These are phyloP conservation scores for Tethya wilhelma DNA, from an alignment of 37 sponge, comb jelly and placozoan genomes.

Conservation along the genomic window DNA sequence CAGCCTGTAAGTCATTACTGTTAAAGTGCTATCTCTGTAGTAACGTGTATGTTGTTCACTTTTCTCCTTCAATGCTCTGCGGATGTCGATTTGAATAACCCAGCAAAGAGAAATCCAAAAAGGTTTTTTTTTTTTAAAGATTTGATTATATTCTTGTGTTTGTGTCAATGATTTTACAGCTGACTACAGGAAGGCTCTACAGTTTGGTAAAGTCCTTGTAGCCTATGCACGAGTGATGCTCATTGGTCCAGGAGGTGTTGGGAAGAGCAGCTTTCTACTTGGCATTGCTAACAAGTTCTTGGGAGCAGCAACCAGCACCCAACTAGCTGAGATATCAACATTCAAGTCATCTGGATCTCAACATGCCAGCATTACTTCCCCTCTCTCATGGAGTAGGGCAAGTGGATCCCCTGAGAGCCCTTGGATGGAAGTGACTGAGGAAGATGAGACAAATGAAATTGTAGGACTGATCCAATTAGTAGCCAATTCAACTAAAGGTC, in stretches of 20 bases:
- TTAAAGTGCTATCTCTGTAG: too few species aligned
- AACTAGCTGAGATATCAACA: slow-evolving; percentile 11
- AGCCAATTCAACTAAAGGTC: neutral
- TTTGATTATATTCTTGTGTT: too few species aligned
- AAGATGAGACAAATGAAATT: slow-evolving; percentile 31
- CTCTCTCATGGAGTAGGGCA: neutral
- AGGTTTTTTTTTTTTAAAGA: too few species aligned
- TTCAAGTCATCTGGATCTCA: too few species aligned
- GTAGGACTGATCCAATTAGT: slow-evolving; percentile 13
- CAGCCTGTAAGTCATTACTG: too few species aligned
- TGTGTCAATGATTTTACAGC: too few species aligned
- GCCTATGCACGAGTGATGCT: slow-evolving; percentile 49
- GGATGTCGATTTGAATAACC: too few species aligned
- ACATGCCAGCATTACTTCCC: too few species aligned
- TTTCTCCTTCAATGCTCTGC: too few species aligned
- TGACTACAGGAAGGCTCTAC: slow-evolving; percentile 33
- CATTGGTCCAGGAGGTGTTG: slow-evolving; percentile 43
- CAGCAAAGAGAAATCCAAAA: too few species aligned
- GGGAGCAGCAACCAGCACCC: slow-evolving; percentile 15
- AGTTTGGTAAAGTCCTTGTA: slow-evolving; percentile 17
- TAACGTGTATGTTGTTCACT: too few species aligned
- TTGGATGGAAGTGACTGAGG: slow-evolving; percentile 21
- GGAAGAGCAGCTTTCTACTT: slow-evolving; percentile 34
- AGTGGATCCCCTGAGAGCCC: neutral
- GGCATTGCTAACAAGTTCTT: slow-evolving; percentile 22